Conservation (phyloP, 2,113 vertebrate species). For the Verasper variegatus region DNA sequence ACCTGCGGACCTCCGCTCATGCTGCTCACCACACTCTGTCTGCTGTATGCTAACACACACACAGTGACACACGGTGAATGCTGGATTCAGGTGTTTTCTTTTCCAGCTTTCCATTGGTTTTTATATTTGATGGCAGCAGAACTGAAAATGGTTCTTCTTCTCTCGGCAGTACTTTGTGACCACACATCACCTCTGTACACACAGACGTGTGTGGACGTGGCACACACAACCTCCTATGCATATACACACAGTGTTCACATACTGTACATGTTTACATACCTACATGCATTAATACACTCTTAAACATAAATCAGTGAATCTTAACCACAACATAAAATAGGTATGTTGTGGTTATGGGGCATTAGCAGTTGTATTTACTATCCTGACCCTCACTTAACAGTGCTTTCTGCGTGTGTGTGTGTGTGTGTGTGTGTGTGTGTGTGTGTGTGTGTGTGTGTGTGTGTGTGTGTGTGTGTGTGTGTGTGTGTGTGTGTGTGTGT, state of each 20-base stretch:
- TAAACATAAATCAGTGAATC: slow-evolving; percentile 60
- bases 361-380: slow-evolving; percentile 77
- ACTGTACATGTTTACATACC: slow-evolving; percentile 8
- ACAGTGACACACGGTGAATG: neutral
- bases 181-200: neutral
- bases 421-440: too few relatives aligned
- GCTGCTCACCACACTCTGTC: slow-evolving; percentile 40
- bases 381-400: slow-evolving; percentile 65
- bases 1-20: slow-evolving; percentile 55
- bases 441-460: too few relatives aligned
- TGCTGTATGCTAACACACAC: slow-evolving; percentile 8
- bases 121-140: slow-evolving; percentile 13
- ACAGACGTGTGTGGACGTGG: neutral
- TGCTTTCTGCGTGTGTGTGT: slow-evolving; percentile 19
- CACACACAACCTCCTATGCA: neutral
- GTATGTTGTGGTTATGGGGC: slow-evolving; percentile 63
- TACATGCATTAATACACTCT: slow-evolving; percentile 45
- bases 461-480: too few relatives aligned
- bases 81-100: too few relatives aligned
- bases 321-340: slow-evolving; percentile 66
- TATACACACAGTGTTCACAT: neutral
- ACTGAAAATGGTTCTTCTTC: slow-evolving; percentile 1
- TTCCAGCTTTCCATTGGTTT: neutral
- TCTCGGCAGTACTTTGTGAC: neutral
- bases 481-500: too few relatives aligned